Conservation (phyloP, 2,888 invertebrate species). For the Sialis lutaria region DNA sequence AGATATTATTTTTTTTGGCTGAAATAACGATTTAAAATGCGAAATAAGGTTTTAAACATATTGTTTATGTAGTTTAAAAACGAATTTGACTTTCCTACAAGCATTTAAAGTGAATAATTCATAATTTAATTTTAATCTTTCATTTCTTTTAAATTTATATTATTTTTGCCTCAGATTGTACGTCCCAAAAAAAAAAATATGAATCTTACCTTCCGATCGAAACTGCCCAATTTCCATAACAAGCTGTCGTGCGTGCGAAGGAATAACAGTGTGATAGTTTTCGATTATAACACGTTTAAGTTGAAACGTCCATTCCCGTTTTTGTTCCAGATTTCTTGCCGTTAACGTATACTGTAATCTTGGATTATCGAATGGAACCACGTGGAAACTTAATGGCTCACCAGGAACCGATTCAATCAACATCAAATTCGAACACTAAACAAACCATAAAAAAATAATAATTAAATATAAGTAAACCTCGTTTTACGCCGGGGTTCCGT, state of each 20-base stretch:
- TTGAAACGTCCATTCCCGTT: constrained; percentile 67
- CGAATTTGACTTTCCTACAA: too few species aligned
- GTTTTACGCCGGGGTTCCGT: too few species aligned
- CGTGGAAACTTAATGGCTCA: constrained; percentile 89
- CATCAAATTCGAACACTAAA: constrained; percentile 93
- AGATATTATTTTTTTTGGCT: too few species aligned
- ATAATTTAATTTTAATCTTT: too few species aligned
- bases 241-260: constrained; percentile 82
- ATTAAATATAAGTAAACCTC: constrained; percentile 5
- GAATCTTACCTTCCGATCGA: constrained; percentile 40
- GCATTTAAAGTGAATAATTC: too few species aligned
- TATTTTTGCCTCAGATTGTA: too few species aligned
- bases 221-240: constrained; percentile 79
- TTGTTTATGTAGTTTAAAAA: neutral
- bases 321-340: constrained; percentile 68
- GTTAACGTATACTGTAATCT: constrained; percentile 77
- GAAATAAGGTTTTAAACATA: neutral
- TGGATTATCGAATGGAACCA: constrained; percentile 92
- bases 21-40: too few species aligned
- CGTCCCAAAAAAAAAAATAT: neutral
- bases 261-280: constrained; percentile 84
- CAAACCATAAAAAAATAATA: constrained; percentile 13
- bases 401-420: constrained; percentile 87
- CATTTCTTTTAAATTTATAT: too few species aligned
- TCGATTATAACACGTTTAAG: constrained; percentile 81